Evolutionary conservation across 2,113 vertebrate species (phyloP).

Genomic region (Accipiter cooperii): DNA sequence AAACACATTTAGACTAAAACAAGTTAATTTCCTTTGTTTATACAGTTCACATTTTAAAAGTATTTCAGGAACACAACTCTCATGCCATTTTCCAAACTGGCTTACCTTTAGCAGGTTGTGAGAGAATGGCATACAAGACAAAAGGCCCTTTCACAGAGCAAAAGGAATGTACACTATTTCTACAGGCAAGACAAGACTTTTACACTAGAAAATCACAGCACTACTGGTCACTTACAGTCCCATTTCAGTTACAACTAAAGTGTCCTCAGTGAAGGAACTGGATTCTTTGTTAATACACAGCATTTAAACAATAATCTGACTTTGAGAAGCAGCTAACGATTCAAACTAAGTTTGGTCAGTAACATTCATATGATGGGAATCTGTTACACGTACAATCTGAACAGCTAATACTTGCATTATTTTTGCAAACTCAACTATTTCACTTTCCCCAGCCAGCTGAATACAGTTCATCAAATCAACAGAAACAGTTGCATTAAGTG

Average conservation of each 20-base stretch:
- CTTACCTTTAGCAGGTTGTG: not conserved
- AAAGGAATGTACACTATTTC: not conserved
- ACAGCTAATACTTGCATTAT: not conserved
- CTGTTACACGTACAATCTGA: not conserved
- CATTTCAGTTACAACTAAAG: not conserved
- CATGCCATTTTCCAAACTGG: not conserved
- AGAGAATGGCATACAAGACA: not conserved
- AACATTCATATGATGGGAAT: not conserved
- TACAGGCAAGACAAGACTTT: not conserved
- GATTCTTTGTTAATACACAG: not conserved
- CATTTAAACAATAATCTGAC: not conserved
- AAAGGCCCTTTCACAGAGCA: not conserved
- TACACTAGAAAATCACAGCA: not conserved
- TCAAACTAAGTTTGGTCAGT: not conserved
- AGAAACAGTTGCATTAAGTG: not conserved
- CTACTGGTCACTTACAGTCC: not conserved
- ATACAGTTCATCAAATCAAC: not conserved
- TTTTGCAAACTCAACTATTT: conserved; percentile 52
- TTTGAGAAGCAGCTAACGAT: not conserved
- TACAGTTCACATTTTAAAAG: not conserved
- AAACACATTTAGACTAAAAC: not conserved
- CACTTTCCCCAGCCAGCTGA: not conserved
- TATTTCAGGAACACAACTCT: not conserved
- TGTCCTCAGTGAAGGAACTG: not conserved
- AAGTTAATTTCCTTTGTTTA: not conserved